These are phyloP conservation scores for Halyomorpha halys DNA, from an alignment of 1,140 invertebrate genomes.

Conservation along the genomic window DNA sequence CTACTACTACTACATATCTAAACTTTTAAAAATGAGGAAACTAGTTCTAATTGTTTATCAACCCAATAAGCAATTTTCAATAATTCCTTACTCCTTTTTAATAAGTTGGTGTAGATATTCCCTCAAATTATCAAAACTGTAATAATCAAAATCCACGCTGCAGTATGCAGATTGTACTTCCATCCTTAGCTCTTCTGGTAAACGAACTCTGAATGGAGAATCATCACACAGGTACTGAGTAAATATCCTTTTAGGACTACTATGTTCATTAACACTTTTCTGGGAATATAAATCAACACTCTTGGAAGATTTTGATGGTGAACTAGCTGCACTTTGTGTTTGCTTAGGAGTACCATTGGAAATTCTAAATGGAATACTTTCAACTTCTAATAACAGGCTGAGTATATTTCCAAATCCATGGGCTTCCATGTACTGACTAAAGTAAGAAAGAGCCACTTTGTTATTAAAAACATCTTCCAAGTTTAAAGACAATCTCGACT, in stretches of 20 bases:
- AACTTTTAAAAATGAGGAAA: no score
- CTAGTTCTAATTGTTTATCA: no score
- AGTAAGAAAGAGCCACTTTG: constrained; percentile 25
- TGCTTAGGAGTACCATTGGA: neutral
- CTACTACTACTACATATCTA: no score
- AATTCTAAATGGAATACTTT: constrained; percentile 19
- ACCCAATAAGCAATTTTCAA: neutral
- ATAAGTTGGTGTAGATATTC: constrained; percentile 22
- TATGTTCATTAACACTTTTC: constrained; percentile 10
- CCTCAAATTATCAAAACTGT: constrained; percentile 19
- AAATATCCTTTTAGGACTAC: constrained; percentile 13
- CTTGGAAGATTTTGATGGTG: constrained; percentile 1
- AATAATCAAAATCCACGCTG: neutral
- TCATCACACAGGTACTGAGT: constrained; percentile 20
- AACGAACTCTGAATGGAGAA: constrained; percentile 6
- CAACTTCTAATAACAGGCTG: constrained; percentile 22
- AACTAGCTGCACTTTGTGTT: constrained; percentile 13
- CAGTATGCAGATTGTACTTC: neutral
- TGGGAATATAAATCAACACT: neutral
- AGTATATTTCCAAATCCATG: constrained; percentile 22
- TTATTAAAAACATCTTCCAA: constrained; percentile 26
- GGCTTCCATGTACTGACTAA: constrained; percentile 27
- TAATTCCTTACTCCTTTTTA: constrained; percentile 25
- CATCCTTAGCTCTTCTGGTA: constrained; percentile 21
- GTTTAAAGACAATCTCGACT: constrained; percentile 24